phyloP scores from a whole-genome alignment of 2,888 invertebrate genomes.

The Campaea margaritaria region DNA sequence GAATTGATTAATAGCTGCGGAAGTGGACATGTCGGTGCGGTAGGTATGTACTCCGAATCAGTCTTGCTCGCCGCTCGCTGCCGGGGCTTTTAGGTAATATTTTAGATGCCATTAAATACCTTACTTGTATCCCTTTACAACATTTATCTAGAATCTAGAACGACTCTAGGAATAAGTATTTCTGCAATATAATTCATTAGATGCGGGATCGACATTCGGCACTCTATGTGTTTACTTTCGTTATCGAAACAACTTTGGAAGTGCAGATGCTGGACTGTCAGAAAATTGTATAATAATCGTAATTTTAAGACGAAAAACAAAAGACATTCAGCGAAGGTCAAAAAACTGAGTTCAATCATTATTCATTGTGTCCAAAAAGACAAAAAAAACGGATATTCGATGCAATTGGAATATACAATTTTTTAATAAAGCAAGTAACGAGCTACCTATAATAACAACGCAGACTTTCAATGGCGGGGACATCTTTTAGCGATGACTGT shows the following conservation, averaged over 20 bases:
- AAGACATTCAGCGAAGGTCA: too few species aligned
- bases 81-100: neutral
- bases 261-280: neutral
- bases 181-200: too few species aligned
- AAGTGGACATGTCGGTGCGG: constrained; percentile 6
- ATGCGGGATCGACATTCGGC: too few species aligned
- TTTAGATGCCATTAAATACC: neutral
- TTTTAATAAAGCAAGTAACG: neutral
- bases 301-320: too few species aligned
- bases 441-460: constrained; percentile 1
- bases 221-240: neutral
- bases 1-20: constrained; percentile 6
- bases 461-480: constrained; percentile 12
- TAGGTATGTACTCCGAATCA: constrained; percentile 6
- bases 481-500: constrained; percentile 20
- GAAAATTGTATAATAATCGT: too few species aligned
- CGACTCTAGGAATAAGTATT: neutral
- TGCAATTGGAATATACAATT: neutral
- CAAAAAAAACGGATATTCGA: too few species aligned
- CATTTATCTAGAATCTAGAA: neutral
- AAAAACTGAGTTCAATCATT: too few species aligned
- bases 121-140: too few species aligned
- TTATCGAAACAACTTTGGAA: neutral
- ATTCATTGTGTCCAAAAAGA: too few species aligned
- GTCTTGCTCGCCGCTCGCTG: constrained; percentile 2